Base-by-base conservation (phyloP, 2,797 vertebrate genomes). In the Phataginus tetradactyla region DNA sequence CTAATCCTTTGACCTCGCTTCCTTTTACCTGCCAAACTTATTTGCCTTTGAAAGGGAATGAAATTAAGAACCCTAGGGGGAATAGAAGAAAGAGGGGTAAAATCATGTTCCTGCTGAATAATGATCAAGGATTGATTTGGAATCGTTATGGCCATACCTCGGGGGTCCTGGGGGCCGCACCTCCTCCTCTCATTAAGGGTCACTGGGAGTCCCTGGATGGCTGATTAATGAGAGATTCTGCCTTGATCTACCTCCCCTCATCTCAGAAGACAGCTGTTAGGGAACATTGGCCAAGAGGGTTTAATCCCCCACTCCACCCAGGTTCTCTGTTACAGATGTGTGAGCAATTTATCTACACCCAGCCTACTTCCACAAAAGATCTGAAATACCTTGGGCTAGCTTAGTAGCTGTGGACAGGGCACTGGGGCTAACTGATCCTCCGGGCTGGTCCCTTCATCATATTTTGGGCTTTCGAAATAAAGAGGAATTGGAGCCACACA, bases 71-170 rank as follows among this genome's bases (percentile, higher is more conserved):
- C 12, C 9, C 29, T 34, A 17, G 7, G 84, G 55, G 75, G 17
- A 57, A 51, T 4, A 39, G 49, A 84, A 96, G 78, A 37, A 90
- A 94, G 68, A 66, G 49, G 25, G 37, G 51, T 39, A 37, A 84
- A 72, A 78, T 79, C 68, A 21, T 57, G 27, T 79, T 81, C 63
- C 15, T 90, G n/a, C 66, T 20, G 29, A 34, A 79, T 91, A 66
- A 87, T 88, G 63, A 94, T 92, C 69, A 94, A 96, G 94, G 51
- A 95, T 97, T 88, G 51, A 91, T 85, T 83, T 59, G 34, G 59
- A 93, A 74, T 59, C 59, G 72, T 94, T 75, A 85, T 55, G 95
- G 63, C 34, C 74, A 9, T 68, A 27, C 37, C 81, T 91, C 77
- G 37, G 5, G 75, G 75, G 34, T 45, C 42, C 90, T 12, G 29